Evolutionary conservation across 2,113 vertebrate species (phyloP).

Genomic region (Trochalopteron elliotii): DNA sequence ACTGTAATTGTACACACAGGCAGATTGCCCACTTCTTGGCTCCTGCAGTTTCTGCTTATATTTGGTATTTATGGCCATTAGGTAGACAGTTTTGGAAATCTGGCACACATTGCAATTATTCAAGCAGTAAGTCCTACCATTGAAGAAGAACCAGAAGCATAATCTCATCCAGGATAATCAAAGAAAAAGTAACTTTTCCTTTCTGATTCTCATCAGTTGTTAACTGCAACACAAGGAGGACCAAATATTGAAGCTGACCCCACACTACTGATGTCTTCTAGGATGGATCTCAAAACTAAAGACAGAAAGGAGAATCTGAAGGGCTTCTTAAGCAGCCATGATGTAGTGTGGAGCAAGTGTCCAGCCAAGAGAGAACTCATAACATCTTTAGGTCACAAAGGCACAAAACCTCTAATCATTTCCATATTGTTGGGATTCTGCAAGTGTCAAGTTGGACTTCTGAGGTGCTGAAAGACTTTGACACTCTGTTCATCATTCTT

Average conservation of each 20-base stretch:
- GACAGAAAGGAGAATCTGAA: neutral
- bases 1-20: neutral
- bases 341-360: neutral
- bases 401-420: neutral
- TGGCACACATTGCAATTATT: neutral
- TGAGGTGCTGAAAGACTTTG: neutral
- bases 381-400: neutral
- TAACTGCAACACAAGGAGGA: neutral
- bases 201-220: neutral
- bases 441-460: neutral
- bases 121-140: neutral
- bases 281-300: neutral
- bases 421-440: neutral
- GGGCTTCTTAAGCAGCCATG: neutral
- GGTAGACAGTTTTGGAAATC: neutral
- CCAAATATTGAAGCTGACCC: neutral
- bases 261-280: neutral
- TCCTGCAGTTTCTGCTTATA: neutral
- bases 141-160: neutral
- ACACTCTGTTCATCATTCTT: neutral
- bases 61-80: neutral
- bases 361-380: neutral
- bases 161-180: neutral
- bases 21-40: neutral
- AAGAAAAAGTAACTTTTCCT: neutral